Evolutionary conservation across 1,140 invertebrate genomes (phyloP).

Genomic region (Rhizoglyphus robini): DNA sequence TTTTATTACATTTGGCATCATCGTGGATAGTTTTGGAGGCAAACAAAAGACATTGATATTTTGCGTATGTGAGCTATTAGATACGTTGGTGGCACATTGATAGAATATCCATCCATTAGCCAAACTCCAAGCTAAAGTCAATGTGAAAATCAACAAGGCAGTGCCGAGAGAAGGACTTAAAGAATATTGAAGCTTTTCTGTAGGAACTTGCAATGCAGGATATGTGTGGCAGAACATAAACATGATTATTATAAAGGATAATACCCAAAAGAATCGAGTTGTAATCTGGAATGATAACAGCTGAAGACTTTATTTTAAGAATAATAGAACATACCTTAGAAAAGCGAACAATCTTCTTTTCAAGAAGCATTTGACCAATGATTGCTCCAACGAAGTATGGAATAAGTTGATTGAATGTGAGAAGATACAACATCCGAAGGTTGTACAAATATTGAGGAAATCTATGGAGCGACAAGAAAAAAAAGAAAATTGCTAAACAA

Average conservation of each 20-base stretch:
- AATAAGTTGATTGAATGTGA: neutral
- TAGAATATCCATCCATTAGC: neutral
- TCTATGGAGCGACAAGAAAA: neutral
- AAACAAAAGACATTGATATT: too few relatives aligned
- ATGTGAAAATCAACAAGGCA: too few relatives aligned
- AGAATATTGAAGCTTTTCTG: too few relatives aligned
- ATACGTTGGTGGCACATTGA: neutral
- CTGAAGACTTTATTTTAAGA: neutral
- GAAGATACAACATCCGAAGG: neutral
- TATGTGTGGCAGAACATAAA: neutral
- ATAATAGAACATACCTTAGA: neutral
- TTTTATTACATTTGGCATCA: too few relatives aligned
- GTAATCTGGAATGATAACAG: neutral
- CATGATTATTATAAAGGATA: neutral
- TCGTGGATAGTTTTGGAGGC: too few relatives aligned
- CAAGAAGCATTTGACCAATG: neutral
- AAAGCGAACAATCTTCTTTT: neutral
- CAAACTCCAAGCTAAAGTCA: neutral
- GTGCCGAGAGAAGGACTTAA: too few relatives aligned
- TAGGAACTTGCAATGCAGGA: too few relatives aligned
- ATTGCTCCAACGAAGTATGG: slow-evolving; percentile 3
- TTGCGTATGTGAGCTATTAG: too few relatives aligned
- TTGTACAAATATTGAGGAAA: neutral
- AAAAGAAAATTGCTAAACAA: neutral
- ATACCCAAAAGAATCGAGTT: neutral